Conservation (phyloP, 2,888 invertebrate genomes). For the Smittia sp. region DNA sequence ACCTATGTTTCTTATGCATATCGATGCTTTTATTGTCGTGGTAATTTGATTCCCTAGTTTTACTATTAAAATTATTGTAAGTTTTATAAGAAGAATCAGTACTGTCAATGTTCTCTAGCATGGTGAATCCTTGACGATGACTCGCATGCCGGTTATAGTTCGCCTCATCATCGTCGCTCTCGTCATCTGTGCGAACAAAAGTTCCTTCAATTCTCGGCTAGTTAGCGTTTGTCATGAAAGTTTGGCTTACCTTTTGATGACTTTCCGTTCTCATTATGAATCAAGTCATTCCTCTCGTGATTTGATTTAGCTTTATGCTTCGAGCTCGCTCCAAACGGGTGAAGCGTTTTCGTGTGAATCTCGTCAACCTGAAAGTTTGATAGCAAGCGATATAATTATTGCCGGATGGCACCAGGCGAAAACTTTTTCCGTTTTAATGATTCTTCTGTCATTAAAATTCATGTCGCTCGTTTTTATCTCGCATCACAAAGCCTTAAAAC, state of each 20-base stretch:
- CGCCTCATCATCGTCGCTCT: constrained; percentile 16
- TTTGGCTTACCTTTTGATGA: constrained; percentile 34
- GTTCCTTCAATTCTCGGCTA: no score
- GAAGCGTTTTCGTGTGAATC: constrained; percentile 52
- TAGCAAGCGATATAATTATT: background rate
- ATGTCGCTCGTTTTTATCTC: background rate
- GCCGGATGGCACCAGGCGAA: background rate
- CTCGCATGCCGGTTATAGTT: background rate
- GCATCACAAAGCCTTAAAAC: background rate
- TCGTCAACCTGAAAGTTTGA: constrained; percentile 50
- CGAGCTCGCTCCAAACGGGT: constrained; percentile 49
- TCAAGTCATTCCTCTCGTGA: constrained; percentile 36
- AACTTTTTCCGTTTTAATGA: background rate
- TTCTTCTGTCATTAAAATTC: no score
- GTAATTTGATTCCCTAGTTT: constrained; percentile 42
- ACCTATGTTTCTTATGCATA: constrained; percentile 52
- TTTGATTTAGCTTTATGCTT: constrained; percentile 43
- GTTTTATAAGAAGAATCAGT: constrained; percentile 23
- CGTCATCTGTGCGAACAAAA: constrained; percentile 18
- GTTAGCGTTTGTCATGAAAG: no score
- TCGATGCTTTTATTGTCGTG: constrained; percentile 49
- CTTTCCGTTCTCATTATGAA: constrained; percentile 10
- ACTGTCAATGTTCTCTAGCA: constrained; percentile 29
- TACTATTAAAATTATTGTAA: constrained; percentile 40
- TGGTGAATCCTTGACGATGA: constrained; percentile 17